Conservation (phyloP, 2,888 invertebrate species). For the Myopa testacea region DNA sequence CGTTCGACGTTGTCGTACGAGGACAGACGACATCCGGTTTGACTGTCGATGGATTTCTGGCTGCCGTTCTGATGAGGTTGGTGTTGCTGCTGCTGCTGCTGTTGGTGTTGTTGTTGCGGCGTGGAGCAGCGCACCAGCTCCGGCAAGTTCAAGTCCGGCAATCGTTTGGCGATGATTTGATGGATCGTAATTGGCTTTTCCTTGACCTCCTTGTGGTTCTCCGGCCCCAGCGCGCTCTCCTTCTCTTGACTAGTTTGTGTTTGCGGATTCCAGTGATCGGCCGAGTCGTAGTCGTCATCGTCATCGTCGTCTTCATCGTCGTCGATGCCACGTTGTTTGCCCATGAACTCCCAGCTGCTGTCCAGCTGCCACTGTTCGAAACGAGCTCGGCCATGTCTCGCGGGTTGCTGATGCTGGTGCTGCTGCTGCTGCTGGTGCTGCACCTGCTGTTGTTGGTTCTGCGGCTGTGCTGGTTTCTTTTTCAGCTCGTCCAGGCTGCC, state of each 20-base stretch:
- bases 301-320: conserved; percentile 54
- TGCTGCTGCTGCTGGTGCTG: conserved; percentile 47
- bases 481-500: conserved; percentile 67
- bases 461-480: conserved; percentile 69
- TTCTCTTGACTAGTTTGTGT: conserved; percentile 55
- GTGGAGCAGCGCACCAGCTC: conserved; percentile 78
- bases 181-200: conserved; percentile 77
- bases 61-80: conserved; percentile 50
- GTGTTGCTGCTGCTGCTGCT: conserved; percentile 42
- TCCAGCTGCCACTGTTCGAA: conserved; percentile 83
- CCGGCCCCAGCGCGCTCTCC: conserved; percentile 59
- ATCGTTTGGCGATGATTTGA: conserved; percentile 79
- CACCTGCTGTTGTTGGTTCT: conserved; percentile 47
- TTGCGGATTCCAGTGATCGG: conserved; percentile 60
- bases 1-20: conserved; percentile 85
- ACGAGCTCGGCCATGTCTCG: conserved; percentile 65
- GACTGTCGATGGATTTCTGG: conserved; percentile 60
- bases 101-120: conserved; percentile 59
- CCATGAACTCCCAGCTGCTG: conserved; percentile 91
- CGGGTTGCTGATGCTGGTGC: conserved; percentile 53
- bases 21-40: conserved; percentile 72
- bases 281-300: conserved; percentile 63
- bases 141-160: conserved; percentile 71
- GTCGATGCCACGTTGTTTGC: conserved; percentile 69
- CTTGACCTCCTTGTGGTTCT: conserved; percentile 56